Base-by-base conservation (phyloP, 2,797 vertebrate genomes). In the Centropyge bicolor region DNA sequence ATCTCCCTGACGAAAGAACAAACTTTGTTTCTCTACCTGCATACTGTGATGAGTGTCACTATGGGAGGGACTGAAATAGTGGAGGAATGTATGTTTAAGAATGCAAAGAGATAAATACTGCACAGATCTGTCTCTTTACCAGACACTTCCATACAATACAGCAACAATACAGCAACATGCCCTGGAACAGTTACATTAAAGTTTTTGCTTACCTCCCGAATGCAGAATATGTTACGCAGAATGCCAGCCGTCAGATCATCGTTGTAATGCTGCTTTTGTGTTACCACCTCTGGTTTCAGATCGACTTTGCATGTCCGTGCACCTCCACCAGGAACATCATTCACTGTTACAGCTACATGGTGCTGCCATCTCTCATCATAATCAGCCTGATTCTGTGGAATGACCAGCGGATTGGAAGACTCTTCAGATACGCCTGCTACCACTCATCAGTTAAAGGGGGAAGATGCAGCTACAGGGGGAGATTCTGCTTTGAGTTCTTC, bases 281-380 rank as follows among this genome's bases (percentile, higher is more conserved):
- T 55, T 74, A 64, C 40, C 71, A 56, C 20, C 38, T 74, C 17
- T 74, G 71, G 51, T 74, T 74, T 41, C 61, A 74, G 62, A 46
- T 74, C 22, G 61, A 64, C 71, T 74, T 64, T 55, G 40, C 27
- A 17, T 74, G 71, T 55, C 71, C 51, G 0, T 74, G 61, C 71
- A 31, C 4, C 40, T 45, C 49, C 8, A 10, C 35, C 11, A 63
- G 31, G 24, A 74, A 38, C 19, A 1, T 36, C 5, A 17, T 65
- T 17, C 71, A 65, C 36, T 74, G 71, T 49, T 64, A 74, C 60
- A 13, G 51, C 40, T 74, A 65, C 51, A 64, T 65, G 71, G 9
- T 64, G 61, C 40, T 74, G 49, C 71, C 71, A 5, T 22, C 22
- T 22, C 8, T 64, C 49, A 64, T 74, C 49, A 45, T 74, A 31